phyloP scores from a whole-genome alignment of 2,797 vertebrate genomes.

The Schizopygopsis pylzovi region DNA sequence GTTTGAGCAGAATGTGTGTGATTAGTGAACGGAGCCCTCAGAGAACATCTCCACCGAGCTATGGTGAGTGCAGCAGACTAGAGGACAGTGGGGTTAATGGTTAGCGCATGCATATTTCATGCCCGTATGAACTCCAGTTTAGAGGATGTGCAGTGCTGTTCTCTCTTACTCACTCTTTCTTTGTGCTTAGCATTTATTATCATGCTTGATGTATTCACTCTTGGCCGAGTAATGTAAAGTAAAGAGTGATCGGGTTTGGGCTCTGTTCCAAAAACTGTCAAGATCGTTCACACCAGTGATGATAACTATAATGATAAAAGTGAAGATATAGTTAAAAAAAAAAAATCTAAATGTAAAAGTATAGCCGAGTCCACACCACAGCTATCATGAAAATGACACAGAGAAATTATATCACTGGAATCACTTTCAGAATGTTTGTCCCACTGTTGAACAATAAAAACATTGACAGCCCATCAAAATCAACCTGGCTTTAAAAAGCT shows the following conservation, averaged over 20 bases:
- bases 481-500: no score
- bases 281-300: background rate
- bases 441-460: no score
- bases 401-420: background rate
- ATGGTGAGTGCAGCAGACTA: constrained; percentile 40
- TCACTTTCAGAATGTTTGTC: background rate
- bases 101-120: constrained; percentile 59
- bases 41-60: constrained; percentile 31
- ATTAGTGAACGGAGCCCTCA: constrained; percentile 36
- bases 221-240: background rate
- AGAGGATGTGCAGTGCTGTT: constrained; percentile 34
- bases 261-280: background rate
- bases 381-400: background rate
- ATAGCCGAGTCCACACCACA: background rate
- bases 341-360: background rate
- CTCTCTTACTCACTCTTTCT: constrained; percentile 19
- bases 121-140: constrained; percentile 44
- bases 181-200: constrained; percentile 40
- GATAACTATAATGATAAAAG: background rate
- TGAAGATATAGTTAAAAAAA: background rate
- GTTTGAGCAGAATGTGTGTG: constrained; percentile 25
- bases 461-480: no score
- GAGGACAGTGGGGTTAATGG: constrained; percentile 54
- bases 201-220: constrained; percentile 20
- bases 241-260: background rate